A percentile compares a stretch with the other conserved stretches of the same genome.
phyloP scores from a whole-genome alignment of 1,140 invertebrate species.

The Drosophila repleta region DNA sequence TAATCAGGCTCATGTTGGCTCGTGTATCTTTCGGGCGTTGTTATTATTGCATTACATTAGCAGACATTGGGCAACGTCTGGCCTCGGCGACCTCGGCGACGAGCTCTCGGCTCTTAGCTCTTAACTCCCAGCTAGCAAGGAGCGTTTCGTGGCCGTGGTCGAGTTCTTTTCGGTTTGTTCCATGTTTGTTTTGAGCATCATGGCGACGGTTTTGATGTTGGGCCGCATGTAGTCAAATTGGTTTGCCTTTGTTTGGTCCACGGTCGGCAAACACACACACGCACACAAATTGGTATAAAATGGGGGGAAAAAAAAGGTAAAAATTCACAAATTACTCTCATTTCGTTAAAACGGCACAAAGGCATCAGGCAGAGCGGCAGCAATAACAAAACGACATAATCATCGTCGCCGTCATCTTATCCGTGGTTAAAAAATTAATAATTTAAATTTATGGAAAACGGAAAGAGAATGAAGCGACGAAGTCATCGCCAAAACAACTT shows the following conservation, averaged over 20 bases:
- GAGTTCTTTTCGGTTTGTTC: slow-evolving; percentile 35
- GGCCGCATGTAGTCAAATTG: slow-evolving; percentile 75
- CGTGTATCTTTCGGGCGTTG: slow-evolving; percentile 7
- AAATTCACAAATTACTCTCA: slow-evolving; percentile 79
- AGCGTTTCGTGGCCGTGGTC: slow-evolving; percentile 15
- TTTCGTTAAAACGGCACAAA: slow-evolving; percentile 80
- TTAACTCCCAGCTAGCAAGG: slow-evolving; percentile 7
- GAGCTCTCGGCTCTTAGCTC: neutral
- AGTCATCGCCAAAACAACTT: slow-evolving; percentile 77
- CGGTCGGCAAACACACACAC: slow-evolving; percentile 32
- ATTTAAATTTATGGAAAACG: slow-evolving; percentile 80
- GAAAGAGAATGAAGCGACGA: slow-evolving; percentile 78
- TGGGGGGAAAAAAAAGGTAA: slow-evolving; percentile 56
- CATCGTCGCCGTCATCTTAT: slow-evolving; percentile 79
- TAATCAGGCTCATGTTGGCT: slow-evolving; percentile 32
- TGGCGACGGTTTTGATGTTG: slow-evolving; percentile 72
- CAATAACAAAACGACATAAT: slow-evolving; percentile 81
- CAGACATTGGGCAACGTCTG: slow-evolving; percentile 12
- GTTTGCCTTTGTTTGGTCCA: slow-evolving; percentile 70
- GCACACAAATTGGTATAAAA: slow-evolving; percentile 38
- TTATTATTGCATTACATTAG: slow-evolving; percentile 46
- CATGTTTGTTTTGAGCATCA: slow-evolving; percentile 60
- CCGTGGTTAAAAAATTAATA: slow-evolving; percentile 80
- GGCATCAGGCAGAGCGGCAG: slow-evolving; percentile 43
- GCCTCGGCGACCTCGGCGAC: neutral